Evolutionary conservation across 2,797 vertebrate species (phyloP).

Genomic region (Chromobotia macracanthus): DNA sequence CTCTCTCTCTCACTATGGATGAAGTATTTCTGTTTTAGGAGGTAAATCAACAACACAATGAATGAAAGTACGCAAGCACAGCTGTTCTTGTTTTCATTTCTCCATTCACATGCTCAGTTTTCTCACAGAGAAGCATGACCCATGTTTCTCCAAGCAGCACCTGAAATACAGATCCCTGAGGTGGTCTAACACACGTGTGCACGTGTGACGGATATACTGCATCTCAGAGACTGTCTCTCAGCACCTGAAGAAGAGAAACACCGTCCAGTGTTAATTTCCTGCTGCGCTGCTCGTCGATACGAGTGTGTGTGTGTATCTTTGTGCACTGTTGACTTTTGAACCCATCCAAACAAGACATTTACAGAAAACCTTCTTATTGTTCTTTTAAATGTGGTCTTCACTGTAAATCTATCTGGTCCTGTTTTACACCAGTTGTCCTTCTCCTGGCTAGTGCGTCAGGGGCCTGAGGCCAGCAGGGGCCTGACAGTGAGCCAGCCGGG

Average conservation of each 20-base stretch:
- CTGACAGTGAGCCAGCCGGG: conserved; percentile 54
- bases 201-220: conserved; percentile 60
- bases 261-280: conserved; percentile 63
- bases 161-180: conserved; percentile 62
- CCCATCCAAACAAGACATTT: conserved; percentile 41
- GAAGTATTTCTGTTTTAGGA: conserved; percentile 42
- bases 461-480: conserved; percentile 53
- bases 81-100: conserved; percentile 32
- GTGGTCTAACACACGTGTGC: conserved; percentile 50
- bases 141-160: conserved; percentile 52
- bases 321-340: conserved; percentile 46
- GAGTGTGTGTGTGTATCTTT: conserved; percentile 46
- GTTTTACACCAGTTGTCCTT: conserved; percentile 48
- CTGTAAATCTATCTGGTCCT: conserved; percentile 62
- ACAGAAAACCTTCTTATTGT: conserved; percentile 35
- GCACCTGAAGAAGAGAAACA: conserved; percentile 59
- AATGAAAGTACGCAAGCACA: conserved; percentile 20
- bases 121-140: conserved; percentile 47
- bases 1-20: conserved; percentile 12
- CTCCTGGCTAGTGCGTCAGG: conserved; percentile 36
- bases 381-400: conserved; percentile 52
- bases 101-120: conserved; percentile 11
- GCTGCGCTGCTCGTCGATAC: conserved; percentile 50
- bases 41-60: conserved; percentile 48
- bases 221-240: conserved; percentile 64